Evolutionary conservation across 2,888 invertebrate species (phyloP).

Genomic region (Artemia sp.): DNA sequence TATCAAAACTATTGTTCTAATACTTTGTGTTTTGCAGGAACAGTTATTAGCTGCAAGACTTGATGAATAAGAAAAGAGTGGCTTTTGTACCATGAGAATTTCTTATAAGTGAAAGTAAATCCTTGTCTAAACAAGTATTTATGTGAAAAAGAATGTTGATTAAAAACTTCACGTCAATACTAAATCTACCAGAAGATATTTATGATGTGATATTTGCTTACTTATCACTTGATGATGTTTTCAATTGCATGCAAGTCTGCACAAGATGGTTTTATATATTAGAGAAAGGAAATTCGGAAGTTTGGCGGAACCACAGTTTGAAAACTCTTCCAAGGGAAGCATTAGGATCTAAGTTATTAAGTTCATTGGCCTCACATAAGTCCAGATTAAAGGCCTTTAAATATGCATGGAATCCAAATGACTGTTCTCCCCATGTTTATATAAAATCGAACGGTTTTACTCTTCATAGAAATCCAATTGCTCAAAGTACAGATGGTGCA

Average conservation of each 20-base stretch:
- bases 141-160: no score
- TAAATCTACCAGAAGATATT: conserved; percentile 52
- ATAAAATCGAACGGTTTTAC: conserved; percentile 94
- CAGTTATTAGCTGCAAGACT: no score
- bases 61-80: no score
- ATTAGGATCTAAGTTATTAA: conserved; percentile 73
- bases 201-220: conserved; percentile 81
- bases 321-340: conserved; percentile 68
- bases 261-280: conserved; percentile 78
- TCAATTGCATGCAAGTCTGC: conserved; percentile 78
- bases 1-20: no score
- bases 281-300: conserved; percentile 81
- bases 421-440: conserved; percentile 91
- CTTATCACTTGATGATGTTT: conserved; percentile 64
- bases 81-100: no score
- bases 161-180: not conserved
- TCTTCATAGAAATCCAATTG: conserved; percentile 90
- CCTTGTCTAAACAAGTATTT: no score
- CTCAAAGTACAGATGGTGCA: conserved; percentile 92
- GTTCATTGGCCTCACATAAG: conserved; percentile 74
- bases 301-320: conserved; percentile 80
- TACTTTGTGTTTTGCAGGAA: no score
- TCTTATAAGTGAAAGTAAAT: no score
- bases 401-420: conserved; percentile 92
- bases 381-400: conserved; percentile 80